phyloP scores from a whole-genome alignment of 2,113 vertebrate species.

The Tursiops truncatus region DNA sequence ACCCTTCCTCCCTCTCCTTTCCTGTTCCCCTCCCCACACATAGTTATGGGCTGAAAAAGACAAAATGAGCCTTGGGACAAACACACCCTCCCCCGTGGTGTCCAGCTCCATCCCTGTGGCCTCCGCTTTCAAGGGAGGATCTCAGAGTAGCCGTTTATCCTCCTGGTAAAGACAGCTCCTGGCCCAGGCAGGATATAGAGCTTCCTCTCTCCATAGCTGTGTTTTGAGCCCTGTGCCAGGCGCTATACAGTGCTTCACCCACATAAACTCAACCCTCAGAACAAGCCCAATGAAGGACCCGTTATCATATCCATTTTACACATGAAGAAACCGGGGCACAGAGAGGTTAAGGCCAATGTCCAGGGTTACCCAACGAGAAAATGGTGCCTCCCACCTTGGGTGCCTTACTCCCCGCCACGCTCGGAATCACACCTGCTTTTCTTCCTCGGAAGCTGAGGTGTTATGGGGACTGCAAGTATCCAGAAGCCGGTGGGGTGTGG shows the following conservation, averaged over 20 bases:
- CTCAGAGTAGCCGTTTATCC: background rate
- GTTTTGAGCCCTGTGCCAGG: accelerated
- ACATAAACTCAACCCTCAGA: background rate
- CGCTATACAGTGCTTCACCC: too few relatives aligned
- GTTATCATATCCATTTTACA: background rate
- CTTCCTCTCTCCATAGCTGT: too few relatives aligned
- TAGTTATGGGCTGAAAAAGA: background rate
- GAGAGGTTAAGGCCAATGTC: background rate
- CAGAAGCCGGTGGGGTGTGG: background rate
- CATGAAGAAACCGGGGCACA: background rate
- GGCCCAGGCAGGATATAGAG: accelerated
- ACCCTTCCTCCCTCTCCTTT: too few relatives aligned
- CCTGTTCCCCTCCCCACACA: accelerated
- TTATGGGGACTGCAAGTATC: too few relatives aligned
- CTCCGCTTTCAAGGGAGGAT: background rate
- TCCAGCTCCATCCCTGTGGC: background rate
- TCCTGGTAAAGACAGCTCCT: background rate
- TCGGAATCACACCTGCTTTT: background rate
- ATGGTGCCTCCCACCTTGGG: background rate
- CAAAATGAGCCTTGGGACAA: background rate
- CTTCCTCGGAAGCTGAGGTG: background rate
- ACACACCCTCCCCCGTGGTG: accelerated
- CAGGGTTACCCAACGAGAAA: background rate
- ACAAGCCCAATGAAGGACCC: background rate
- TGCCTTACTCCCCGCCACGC: accelerated